A percentile compares a stretch with the other conserved stretches of the same genome.
Conservation (phyloP, 53 echinoderm and acorn worm genomes). For the Zoroaster sp. region DNA sequence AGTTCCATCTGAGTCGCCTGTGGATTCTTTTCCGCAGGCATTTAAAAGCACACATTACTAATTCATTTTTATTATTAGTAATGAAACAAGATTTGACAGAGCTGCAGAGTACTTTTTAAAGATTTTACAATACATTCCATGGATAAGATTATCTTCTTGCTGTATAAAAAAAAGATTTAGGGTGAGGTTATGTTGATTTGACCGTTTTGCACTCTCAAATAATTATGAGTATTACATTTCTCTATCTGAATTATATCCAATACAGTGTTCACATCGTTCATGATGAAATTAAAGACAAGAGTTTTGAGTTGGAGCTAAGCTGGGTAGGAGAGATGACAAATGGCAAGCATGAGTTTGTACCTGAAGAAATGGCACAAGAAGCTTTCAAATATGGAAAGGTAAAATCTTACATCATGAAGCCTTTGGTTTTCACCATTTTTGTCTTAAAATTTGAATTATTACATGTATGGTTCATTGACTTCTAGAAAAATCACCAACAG, state of each 20-base stretch:
- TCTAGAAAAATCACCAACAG: no score
- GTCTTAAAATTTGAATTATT: not conserved
- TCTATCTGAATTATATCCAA: not conserved
- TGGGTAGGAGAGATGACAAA: slow-evolving; percentile 93
- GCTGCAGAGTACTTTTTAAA: no score
- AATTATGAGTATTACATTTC: not conserved
- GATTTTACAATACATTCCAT: no score
- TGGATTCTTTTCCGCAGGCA: no score
- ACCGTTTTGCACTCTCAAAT: no score
- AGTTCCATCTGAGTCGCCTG: no score
- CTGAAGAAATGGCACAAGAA: slow-evolving; percentile 84
- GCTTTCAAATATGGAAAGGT: slow-evolving; percentile 97
- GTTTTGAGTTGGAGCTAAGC: slow-evolving; percentile 94
- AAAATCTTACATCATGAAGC: not conserved
- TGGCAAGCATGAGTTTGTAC: slow-evolving; percentile 88
- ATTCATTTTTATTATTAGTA: no score
- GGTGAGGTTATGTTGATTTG: no score
- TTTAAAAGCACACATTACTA: no score
- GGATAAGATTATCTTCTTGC: no score
- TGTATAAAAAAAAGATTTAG: no score
- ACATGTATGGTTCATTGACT: not conserved
- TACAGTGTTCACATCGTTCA: slow-evolving; percentile 90
- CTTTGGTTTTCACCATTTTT: not conserved
- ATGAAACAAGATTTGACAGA: no score
- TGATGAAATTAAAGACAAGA: slow-evolving; percentile 98